Percentiles rank a stretch among this genome's conserved stretches.
phyloP scores from a whole-genome alignment of 2,797 vertebrate genomes.

The Channallabes apus region DNA sequence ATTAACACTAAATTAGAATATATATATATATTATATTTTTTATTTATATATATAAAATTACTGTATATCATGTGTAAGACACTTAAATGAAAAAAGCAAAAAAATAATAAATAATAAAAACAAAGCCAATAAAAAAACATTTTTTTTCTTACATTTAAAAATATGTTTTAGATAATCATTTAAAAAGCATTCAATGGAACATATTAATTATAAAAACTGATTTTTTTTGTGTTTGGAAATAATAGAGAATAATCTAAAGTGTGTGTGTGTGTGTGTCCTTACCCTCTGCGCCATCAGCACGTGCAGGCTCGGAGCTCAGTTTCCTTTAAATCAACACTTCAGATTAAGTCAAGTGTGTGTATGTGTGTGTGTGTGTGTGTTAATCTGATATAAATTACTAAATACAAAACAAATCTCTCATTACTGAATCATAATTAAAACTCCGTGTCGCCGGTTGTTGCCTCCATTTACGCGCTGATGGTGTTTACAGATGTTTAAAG shows the following conservation, averaged over 20 bases:
- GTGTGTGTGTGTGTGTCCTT: slow-evolving; percentile 68
- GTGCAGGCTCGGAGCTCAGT: slow-evolving; percentile 57
- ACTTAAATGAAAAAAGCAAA: no score
- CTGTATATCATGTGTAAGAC: no score
- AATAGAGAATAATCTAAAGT: slow-evolving; percentile 39
- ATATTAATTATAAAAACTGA: not conserved
- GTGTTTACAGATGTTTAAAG: no score
- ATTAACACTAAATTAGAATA: not conserved
- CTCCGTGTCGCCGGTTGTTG: not conserved
- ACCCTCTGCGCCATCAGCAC: slow-evolving; percentile 95
- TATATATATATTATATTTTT: no score
- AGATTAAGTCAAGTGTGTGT: not conserved
- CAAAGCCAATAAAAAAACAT: not conserved
- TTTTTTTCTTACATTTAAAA: not conserved
- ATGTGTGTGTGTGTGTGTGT: slow-evolving; percentile 3
- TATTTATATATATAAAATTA: no score
- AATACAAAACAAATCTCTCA: not conserved
- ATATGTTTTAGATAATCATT: not conserved
- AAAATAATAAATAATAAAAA: no score
- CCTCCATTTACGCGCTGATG: not conserved
- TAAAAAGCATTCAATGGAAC: not conserved
- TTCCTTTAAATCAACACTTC: not conserved
- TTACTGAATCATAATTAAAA: no score
- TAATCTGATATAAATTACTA: not conserved
- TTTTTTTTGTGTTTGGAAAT: no score